phyloP scores from a whole-genome alignment of 2,113 vertebrate species.

The Plestiodon gilberti region DNA sequence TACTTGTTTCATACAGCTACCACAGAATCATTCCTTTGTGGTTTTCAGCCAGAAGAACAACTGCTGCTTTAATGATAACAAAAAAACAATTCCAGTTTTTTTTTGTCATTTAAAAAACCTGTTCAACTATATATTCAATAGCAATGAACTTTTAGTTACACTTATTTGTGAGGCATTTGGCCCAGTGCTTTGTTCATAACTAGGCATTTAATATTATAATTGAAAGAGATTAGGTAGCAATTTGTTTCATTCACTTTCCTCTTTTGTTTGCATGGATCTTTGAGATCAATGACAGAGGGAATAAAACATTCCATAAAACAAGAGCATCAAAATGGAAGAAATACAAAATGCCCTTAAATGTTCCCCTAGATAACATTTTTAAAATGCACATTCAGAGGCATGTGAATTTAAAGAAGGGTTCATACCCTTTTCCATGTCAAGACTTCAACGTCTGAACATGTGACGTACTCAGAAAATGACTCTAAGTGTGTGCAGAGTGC shows the following conservation, averaged over 20 bases:
- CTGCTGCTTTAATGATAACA: neutral
- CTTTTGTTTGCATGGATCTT: neutral
- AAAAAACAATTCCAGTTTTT: neutral
- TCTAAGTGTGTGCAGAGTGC: neutral
- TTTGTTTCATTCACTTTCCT: neutral
- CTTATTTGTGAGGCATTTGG: neutral
- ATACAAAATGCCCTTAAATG: neutral
- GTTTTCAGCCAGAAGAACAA: neutral
- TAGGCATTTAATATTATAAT: neutral
- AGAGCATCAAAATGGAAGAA: neutral
- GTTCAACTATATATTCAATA: neutral
- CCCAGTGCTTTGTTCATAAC: neutral
- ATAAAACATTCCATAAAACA: too few relatives aligned
- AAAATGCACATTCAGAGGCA: neutral
- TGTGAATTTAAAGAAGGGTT: neutral
- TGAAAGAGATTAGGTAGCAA: neutral
- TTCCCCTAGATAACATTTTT: neutral
- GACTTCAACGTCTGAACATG: neutral
- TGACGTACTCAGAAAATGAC: neutral
- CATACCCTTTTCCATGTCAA: neutral
- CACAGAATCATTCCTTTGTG: neutral
- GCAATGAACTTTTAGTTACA: neutral
- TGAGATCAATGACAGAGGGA: neutral
- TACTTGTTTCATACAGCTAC: neutral
- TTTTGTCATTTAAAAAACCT: neutral